phyloP scores from a whole-genome alignment of 2,888 invertebrate genomes.

The Galerucella nymphaeae region DNA sequence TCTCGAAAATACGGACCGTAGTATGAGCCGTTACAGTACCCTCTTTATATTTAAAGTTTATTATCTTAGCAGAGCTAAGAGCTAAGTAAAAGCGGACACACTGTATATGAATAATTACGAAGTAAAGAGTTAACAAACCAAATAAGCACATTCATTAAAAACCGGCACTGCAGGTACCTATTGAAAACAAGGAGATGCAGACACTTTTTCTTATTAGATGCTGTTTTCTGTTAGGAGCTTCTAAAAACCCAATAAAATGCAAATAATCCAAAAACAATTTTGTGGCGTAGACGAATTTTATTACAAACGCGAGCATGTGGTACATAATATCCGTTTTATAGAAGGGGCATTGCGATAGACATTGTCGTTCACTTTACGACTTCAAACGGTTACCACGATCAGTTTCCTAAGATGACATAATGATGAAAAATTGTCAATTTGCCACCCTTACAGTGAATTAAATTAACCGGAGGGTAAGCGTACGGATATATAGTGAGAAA shows the following conservation, averaged over 20 bases:
- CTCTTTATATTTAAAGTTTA: too few species aligned
- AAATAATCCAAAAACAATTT: conserved; percentile 15
- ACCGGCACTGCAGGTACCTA: neutral
- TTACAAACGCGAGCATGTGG: conserved; percentile 2
- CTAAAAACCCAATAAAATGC: conserved; percentile 9
- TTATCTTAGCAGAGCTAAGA: too few species aligned
- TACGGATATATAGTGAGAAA: neutral
- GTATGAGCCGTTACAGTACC: too few species aligned
- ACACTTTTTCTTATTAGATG: conserved; percentile 5
- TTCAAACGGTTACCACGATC: conserved; percentile 5
- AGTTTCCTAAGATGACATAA: conserved; percentile 4
- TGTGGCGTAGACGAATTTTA: conserved; percentile 5
- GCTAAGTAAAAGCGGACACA: neutral
- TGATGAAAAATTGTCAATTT: conserved; percentile 16
- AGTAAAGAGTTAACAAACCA: neutral
- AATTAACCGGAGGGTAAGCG: conserved; percentile 4
- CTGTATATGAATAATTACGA: neutral
- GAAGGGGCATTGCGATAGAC: neutral
- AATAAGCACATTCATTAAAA: neutral
- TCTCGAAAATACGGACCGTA: too few species aligned
- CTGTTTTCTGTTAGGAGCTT: neutral
- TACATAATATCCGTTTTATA: neutral
- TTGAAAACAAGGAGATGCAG: neutral
- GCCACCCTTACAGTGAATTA: neutral
- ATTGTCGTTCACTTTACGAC: neutral